Percentiles rank a stretch among this genome's conserved stretches.
These are phyloP conservation scores for Discoglossus pictus DNA, from an alignment of 2,797 vertebrate species.

Conservation along the genomic window DNA sequence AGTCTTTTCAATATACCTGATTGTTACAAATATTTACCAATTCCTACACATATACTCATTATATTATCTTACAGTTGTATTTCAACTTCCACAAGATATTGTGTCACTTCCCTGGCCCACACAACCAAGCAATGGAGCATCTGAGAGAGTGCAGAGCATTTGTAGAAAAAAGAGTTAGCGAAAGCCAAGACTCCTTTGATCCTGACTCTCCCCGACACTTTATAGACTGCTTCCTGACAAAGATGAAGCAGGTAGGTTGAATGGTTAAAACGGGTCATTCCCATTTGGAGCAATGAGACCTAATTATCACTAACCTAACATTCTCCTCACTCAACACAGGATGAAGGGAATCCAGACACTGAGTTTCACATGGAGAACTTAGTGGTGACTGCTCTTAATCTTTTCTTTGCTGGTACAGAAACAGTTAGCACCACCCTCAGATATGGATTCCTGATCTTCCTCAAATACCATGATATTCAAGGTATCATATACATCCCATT, in stretches of 20 bases:
- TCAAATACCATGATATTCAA: conserved; percentile 58
- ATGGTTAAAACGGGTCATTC: too few species aligned
- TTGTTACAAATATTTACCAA: too few species aligned
- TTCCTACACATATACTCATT: too few species aligned
- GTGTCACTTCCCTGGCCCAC: conserved; percentile 69
- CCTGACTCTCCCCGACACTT: conserved; percentile 60
- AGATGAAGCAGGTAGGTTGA: conserved; percentile 68
- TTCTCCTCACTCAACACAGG: conserved; percentile 62
- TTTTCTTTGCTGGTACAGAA: conserved; percentile 62
- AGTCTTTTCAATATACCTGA: too few species aligned
- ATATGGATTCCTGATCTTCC: conserved; percentile 58
- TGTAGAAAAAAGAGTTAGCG: conserved; percentile 27
- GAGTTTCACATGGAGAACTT: conserved; percentile 63
- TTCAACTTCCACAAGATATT: conserved; percentile 64
- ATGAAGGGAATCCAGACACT: conserved; percentile 56
- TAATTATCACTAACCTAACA: not conserved
- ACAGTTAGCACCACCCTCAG: conserved; percentile 56
- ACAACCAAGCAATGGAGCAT: conserved; percentile 68
- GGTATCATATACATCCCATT: too few species aligned
- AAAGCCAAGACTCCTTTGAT: conserved; percentile 10
- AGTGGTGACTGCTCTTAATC: conserved; percentile 56
- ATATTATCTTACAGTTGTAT: not conserved
- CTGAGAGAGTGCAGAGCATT: conserved; percentile 55
- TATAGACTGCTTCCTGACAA: conserved; percentile 75
- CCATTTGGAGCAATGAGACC: not conserved